phyloP scores from a whole-genome alignment of 2,113 vertebrate species.

The Procapra przewalskii region DNA sequence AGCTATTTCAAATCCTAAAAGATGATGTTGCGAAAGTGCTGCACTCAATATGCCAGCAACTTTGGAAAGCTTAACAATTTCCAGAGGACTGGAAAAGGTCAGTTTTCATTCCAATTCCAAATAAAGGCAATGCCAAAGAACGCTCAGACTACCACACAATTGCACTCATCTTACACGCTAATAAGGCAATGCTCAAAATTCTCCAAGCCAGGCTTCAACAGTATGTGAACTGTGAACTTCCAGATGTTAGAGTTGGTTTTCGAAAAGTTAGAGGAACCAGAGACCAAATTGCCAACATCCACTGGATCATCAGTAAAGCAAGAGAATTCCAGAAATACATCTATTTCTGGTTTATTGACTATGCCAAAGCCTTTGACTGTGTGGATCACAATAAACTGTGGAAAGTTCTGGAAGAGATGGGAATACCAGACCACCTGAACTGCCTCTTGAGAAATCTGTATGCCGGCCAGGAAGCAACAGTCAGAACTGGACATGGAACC shows the following conservation, averaged over 20 bases:
- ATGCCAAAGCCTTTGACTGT: too few relatives aligned
- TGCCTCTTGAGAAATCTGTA: not conserved
- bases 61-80: not conserved
- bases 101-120: not conserved
- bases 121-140: not conserved
- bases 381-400: too few relatives aligned
- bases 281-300: too few relatives aligned
- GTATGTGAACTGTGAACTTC: rapidly evolving
- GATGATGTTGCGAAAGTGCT: not conserved
- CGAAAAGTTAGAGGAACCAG: too few relatives aligned
- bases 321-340: too few relatives aligned
- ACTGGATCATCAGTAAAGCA: too few relatives aligned
- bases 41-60: not conserved
- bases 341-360: too few relatives aligned
- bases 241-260: not conserved
- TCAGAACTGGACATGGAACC: not conserved
- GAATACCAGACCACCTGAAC: not conserved
- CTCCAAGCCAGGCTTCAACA: not conserved
- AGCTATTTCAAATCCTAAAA: not conserved
- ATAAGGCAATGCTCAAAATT: not conserved
- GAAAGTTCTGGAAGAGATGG: too few relatives aligned
- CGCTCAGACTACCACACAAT: not conserved
- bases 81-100: not conserved
- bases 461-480: not conserved
- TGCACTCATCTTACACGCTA: not conserved